phyloP scores from a whole-genome alignment of 2,888 invertebrate genomes.

The Melipona beecheii region DNA sequence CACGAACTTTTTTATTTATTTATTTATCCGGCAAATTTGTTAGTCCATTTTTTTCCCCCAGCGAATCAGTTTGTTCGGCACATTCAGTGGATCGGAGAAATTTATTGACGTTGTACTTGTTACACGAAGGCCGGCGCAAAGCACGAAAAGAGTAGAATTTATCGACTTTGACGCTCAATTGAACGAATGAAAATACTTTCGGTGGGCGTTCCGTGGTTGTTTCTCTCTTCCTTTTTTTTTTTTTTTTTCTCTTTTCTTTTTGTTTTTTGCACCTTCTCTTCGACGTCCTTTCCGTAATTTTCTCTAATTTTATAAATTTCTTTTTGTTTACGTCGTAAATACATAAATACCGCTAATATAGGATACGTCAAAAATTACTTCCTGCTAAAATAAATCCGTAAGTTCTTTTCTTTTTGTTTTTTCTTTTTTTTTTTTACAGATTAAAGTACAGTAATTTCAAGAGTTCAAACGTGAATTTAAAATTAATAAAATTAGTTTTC shows the following conservation, averaged over 20 bases:
- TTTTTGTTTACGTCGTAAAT: too few species aligned
- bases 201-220: background rate
- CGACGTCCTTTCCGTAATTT: background rate
- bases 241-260: background rate
- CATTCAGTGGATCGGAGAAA: conserved; percentile 7
- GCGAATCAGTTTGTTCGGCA: conserved; percentile 20
- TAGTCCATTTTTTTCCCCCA: conserved; percentile 4
- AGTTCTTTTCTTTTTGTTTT: too few species aligned
- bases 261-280: background rate
- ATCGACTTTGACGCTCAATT: conserved; percentile 19
- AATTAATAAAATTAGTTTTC: too few species aligned
- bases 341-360: too few species aligned
- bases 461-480: too few species aligned
- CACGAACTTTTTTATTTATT: background rate
- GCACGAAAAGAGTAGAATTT: conserved; percentile 18
- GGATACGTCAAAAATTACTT: too few species aligned
- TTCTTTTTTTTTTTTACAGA: too few species aligned
- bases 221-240: background rate
- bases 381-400: too few species aligned
- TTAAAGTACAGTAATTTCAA: too few species aligned
- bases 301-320: too few species aligned
- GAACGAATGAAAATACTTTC: conserved; percentile 16
- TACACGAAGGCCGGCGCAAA: background rate
- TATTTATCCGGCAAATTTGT: conserved; percentile 7
- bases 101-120: conserved; percentile 30